Base-by-base conservation (phyloP, 2,888 invertebrate genomes). In the Orthosia incerta region DNA sequence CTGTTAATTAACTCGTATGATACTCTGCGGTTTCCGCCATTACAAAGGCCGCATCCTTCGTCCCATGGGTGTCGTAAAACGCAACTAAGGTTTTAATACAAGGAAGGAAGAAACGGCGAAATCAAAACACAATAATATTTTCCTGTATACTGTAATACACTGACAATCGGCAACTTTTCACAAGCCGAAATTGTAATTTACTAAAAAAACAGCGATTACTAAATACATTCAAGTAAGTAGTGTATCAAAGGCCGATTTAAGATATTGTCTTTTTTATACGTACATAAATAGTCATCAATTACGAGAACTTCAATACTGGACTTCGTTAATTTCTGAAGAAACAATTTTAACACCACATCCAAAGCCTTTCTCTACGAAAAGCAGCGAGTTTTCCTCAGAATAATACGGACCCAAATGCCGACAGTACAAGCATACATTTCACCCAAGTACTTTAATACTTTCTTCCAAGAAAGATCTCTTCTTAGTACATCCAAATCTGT, bases 1-100 rank as follows among this genome's bases (percentile, higher is more conserved):
- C 53, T 60, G 56, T 80, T 76, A 74, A 76, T 76, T 76, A 76
- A 74, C 74, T 63, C 5, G 31, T 72, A 72, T 79, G 48, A 57
- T 60, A 45, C 75, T 55, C 75, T 74, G 75, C 23, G 63, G 75
- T 53, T 80, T 55, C 20, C 48, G 2, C 51, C 63, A 63, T 74
- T 53, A 63, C 53, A 60, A 26, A 48, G 20, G 39, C 45, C 26
- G 51, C 48, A 71, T 63, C 74, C 18, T 50, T 45, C 45, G 11
- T 31, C 80, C 59, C 76, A 1, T 3, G 80, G 46, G 76, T 48
- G 26, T 76, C 48, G 46, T 76, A 53, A 73, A 45, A 63, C 74
- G 15, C 48, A 62, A 80, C 46, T 53, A 59, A 63, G 75, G 48
- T n/a, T 62, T 62, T 62, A 50, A 18, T 59, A 15, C 26, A 48